Evolutionary conservation across 2,797 vertebrate species (phyloP).

Genomic region (Esox masquinongy): DNA sequence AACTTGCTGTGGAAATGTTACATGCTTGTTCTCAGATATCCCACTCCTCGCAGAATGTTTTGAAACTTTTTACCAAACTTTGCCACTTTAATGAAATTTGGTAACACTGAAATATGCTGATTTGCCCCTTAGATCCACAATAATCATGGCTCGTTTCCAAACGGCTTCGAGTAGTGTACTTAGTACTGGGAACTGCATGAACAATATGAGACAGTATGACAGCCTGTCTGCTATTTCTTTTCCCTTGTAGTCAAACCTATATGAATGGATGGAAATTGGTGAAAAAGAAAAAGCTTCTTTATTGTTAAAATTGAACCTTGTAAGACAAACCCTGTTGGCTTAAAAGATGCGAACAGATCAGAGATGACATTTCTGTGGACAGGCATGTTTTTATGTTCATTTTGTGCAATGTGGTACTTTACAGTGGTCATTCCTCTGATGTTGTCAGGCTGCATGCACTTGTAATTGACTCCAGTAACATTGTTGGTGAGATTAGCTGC

Average conservation of each 20-base stretch:
- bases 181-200: not conserved
- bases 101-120: too few species aligned
- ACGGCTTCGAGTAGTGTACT: not conserved
- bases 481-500: not conserved
- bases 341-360: not conserved
- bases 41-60: too few species aligned
- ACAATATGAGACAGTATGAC: not conserved
- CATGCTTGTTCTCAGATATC: too few species aligned
- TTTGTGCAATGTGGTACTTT: not conserved
- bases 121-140: too few species aligned
- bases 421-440: not conserved
- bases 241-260: not conserved
- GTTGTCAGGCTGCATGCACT: not conserved
- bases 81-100: too few species aligned
- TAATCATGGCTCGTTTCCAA: too few species aligned
- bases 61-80: too few species aligned
- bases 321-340: not conserved
- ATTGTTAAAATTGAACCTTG: not conserved
- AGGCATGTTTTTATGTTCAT: not conserved
- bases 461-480: conserved; percentile 12
- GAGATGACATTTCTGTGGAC: not conserved
- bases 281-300: too few species aligned
- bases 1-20: too few species aligned
- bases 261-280: not conserved
- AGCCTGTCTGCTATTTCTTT: not conserved